Evolutionary conservation across 92 coral and sea anemone genomes (phyloP), one percentile per base, ranked within the genome.

Genomic region (Umimayanthus chanpuru): DNA sequence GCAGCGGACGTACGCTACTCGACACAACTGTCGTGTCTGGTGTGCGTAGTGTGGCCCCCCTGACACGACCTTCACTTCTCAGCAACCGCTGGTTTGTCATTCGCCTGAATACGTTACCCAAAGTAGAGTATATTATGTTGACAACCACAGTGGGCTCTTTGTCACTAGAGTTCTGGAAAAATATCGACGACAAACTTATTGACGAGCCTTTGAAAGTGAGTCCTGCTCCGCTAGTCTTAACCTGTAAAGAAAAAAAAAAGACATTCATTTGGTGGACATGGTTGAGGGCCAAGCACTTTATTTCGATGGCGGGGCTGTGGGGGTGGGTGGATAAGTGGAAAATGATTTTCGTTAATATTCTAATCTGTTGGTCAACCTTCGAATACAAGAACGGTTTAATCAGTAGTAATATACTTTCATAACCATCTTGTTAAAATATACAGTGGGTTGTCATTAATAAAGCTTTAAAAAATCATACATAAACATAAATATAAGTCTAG

Each of bases 11-110:
- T 15, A 78, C 66, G 9, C 64, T 78, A 28, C 81, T 78, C 7
- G 81, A 78, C 30, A 78, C 81, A 78, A 78, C 81, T 25, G 81
- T 78, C 0, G 81, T 44, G 40, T 78, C 41, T 47, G 81, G 81
- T 6, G 5, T 66, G 32, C 66, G 81, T 47, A 78, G 39, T 3
- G 18, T 28, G 66, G 7, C 39, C 41, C 81, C 38, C 81, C 65
- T 78, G 23, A n/a, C 6, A 6, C 26, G 30, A 2, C 18, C 61
- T 16, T 26, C 61, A 21, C 10, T 78, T 28, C 36, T 49, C 39
- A 26, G 2, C 9, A 4, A 6, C 32, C 8, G 12, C 4, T 76
- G 15, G 15, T 61, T 41, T 6, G 65, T 44, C 36, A n/a, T 25
- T 78, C 81, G 56, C 81, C 10, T 25, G 15, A 78, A 53, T 21